A percentile compares a stretch with the other conserved stretches of the same genome.
Evolutionary conservation across 2,113 vertebrate genomes (phyloP).

Genomic region (Mugil cephalus): DNA sequence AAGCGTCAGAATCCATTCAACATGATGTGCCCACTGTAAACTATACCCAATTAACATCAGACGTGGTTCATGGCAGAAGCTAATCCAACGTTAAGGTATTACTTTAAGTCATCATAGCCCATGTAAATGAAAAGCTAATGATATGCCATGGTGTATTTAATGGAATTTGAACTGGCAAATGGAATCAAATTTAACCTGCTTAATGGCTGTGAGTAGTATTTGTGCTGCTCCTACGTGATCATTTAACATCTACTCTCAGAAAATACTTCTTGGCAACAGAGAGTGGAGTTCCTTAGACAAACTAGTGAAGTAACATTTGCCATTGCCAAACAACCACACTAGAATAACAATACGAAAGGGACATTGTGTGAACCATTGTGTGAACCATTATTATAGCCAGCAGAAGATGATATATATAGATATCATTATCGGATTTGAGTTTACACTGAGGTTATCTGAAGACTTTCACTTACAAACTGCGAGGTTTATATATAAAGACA

Average conservation of each 20-base stretch:
- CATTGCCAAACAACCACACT: no score
- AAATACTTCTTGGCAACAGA: slow-evolving; percentile 27
- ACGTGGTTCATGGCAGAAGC: slow-evolving; percentile 52
- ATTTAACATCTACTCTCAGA: slow-evolving; percentile 30
- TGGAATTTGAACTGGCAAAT: slow-evolving; percentile 56
- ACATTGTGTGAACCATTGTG: no score
- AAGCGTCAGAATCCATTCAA: slow-evolving; percentile 17
- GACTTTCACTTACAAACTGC: background rate
- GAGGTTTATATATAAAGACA: no score
- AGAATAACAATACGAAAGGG: no score
- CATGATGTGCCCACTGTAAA: slow-evolving; percentile 17
- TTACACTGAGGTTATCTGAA: background rate
- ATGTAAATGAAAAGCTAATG: slow-evolving; percentile 38
- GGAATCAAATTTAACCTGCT: slow-evolving; percentile 39
- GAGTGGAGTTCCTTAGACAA: background rate
- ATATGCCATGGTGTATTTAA: slow-evolving; percentile 44
- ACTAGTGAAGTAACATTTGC: no score
- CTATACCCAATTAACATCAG: slow-evolving; percentile 49
- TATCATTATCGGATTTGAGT: no score
- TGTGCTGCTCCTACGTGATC: slow-evolving; percentile 14
- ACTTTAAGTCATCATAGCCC: slow-evolving; percentile 28
- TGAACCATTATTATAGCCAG: no score
- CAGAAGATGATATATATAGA: background rate
- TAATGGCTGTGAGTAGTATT: slow-evolving; percentile 26
- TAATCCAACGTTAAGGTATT: slow-evolving; percentile 55